Percentiles rank a stretch among this genome's conserved stretches.
Evolutionary conservation across 2,797 vertebrate species (phyloP).

Genomic region (Pipistrellus kuhlii): DNA sequence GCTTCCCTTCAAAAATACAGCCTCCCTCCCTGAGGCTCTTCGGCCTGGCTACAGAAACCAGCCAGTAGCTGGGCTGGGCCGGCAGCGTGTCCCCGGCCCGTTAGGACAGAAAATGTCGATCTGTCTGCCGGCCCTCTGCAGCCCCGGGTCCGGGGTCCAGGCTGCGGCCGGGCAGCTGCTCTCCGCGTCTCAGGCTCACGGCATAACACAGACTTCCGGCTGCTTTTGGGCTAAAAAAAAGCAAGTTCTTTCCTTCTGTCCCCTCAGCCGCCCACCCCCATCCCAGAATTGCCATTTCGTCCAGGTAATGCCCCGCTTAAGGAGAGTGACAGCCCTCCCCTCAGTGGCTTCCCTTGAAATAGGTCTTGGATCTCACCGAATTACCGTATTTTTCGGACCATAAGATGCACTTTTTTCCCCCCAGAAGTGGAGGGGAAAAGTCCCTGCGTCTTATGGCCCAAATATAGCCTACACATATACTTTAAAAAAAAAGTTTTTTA

Average conservation of each 20-base stretch:
- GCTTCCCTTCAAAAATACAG: not conserved
- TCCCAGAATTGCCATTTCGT: not conserved
- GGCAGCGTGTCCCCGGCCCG: not conserved
- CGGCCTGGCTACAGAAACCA: not conserved
- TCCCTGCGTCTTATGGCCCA: too few species aligned
- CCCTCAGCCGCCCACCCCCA: not conserved
- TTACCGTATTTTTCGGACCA: too few species aligned
- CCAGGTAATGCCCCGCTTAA: too few species aligned
- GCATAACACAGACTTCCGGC: fast-evolving
- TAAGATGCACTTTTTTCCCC: too few species aligned
- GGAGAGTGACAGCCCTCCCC: not conserved
- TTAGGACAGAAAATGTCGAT: conserved; percentile 50
- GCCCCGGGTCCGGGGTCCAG: not conserved
- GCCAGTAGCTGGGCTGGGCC: not conserved
- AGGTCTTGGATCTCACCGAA: conserved; percentile 11
- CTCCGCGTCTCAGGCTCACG: not conserved
- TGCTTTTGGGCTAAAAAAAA: not conserved
- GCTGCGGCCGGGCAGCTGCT: not conserved
- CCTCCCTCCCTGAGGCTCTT: not conserved
- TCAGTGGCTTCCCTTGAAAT: not conserved
- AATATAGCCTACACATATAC: too few species aligned
- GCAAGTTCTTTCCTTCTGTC: not conserved
- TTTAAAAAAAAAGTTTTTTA: too few species aligned
- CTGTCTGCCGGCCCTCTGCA: not conserved
- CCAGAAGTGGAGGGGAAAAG: too few species aligned